These are phyloP conservation scores for Caenorhabditis sp. DNA, from an alignment of 2,888 invertebrate species.

Conservation along the genomic window DNA sequence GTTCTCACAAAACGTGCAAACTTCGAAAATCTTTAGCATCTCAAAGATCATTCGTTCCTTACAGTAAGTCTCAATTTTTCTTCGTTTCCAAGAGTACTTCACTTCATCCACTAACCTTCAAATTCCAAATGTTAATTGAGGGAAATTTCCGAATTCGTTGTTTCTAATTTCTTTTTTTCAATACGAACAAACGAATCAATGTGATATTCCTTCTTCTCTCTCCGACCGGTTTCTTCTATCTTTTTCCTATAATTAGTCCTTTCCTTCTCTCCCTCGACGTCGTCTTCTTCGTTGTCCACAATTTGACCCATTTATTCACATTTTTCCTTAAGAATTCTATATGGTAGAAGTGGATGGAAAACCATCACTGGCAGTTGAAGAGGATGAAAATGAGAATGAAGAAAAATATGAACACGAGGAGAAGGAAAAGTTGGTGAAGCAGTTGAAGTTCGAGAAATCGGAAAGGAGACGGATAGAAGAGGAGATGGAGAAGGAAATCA, in stretches of 20 bases:
- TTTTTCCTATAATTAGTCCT: conserved; percentile 47
- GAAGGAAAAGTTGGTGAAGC: conserved; percentile 56
- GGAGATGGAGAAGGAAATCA: conserved; percentile 71
- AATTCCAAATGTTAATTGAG: conserved; percentile 51
- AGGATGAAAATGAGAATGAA: conserved; percentile 45
- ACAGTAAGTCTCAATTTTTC: neutral
- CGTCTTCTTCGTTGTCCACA: neutral
- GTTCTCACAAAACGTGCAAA: no score
- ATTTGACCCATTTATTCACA: conserved; percentile 54
- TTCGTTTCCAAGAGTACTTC: neutral
- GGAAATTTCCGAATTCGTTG: conserved; percentile 24
- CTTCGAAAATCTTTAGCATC: neutral
- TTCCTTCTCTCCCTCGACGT: neutral
- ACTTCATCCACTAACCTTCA: conserved; percentile 8
- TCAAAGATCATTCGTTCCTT: neutral
- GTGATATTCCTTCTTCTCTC: conserved; percentile 31
- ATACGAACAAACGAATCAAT: conserved; percentile 40
- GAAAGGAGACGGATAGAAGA: conserved; percentile 58
- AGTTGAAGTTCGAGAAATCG: conserved; percentile 60
- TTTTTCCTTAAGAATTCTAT: conserved; percentile 47
- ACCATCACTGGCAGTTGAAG: conserved; percentile 20
- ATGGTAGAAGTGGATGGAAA: conserved; percentile 55
- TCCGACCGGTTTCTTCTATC: conserved; percentile 48
- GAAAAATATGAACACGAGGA: conserved; percentile 26
- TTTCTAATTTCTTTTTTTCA: conserved; percentile 19